Base-by-base conservation (phyloP, 2,113 vertebrate genomes). In the Sapayoa aenigma region DNA sequence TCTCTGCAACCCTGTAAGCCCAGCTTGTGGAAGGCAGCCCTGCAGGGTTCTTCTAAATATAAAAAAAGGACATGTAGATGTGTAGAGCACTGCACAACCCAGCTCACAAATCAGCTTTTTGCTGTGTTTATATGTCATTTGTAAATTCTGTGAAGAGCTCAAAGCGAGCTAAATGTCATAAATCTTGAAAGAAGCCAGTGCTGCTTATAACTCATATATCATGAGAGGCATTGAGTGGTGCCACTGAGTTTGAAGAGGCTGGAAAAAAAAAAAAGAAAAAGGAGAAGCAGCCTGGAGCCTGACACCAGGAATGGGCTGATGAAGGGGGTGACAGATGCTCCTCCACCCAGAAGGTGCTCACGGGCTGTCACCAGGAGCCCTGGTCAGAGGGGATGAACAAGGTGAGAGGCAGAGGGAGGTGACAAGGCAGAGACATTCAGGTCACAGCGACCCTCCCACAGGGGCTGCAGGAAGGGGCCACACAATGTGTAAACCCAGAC, bases 91-190 rank as follows among this genome's bases (percentile, higher is more conserved):
- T 14, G 59, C 37, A 5, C 59, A 53, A 21, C 50, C 37, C 44
- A n/a, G 53, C 71, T 96, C 90, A 76, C 90, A 95, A 87, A 95
- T 92, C 92, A 91, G 67, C 31, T 14, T 8, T 67, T 69, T 69
- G 33, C 60, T 59, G 58, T 85, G 72, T 80, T 94, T 49, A 16
- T 47, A 10, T 77, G 59, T 37, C 59, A 58, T 90, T 69, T 90
- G 67, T 69, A 94, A 89, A 88, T 79, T 88, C 88, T 71, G 85
- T 59, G 49, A 93, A 88, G 94, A 83, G 88, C 88, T 94, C 82
- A 73, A 80, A 92, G 72, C 67, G 27, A 92, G 72, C 79, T 53
- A 21, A 83, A 59, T 17, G 75, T 72, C 90, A 74, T 95, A 85
- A 96, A 94, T 90, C 94, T 80, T 80, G 82, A 55, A 35, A 83